Percentiles rank a stretch among this genome's conserved stretches.
phyloP scores from a whole-genome alignment of 2,797 vertebrate species.

The Alfaro cultratus region DNA sequence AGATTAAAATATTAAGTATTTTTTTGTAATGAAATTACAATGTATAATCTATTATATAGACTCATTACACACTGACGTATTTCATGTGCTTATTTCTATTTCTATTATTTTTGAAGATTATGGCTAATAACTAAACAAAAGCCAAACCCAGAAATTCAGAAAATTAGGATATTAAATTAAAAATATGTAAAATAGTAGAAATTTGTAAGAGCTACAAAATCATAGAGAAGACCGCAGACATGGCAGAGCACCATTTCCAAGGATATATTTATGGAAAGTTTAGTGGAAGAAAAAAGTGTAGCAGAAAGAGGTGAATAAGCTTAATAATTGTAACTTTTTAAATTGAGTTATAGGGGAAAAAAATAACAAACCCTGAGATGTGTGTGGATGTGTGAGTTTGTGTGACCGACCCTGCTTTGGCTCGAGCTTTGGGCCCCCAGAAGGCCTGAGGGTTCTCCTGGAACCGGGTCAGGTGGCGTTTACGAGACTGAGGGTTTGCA shows the following conservation, averaged over 20 bases:
- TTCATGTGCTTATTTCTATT: not conserved
- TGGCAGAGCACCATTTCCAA: not conserved
- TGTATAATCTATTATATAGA: not conserved
- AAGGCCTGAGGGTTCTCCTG: conserved; percentile 92
- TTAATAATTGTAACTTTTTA: not conserved
- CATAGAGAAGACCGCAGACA: not conserved
- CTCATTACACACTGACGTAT: not conserved
- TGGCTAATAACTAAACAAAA: not conserved
- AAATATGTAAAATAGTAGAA: not conserved
- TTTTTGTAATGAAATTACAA: not conserved
- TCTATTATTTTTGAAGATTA: not conserved
- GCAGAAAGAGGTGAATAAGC: not conserved
- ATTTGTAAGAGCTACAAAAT: not conserved
- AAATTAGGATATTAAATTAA: not conserved
- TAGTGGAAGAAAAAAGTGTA: not conserved
- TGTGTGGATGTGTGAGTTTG: not conserved
- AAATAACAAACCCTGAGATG: not conserved
- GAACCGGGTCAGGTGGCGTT: conserved; percentile 88
- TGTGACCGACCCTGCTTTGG: conserved; percentile 82
- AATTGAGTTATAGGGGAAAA: not conserved
- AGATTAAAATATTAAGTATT: not conserved
- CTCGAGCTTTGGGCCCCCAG: conserved; percentile 92
- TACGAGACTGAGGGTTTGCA: conserved; percentile 92
- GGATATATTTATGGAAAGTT: not conserved
- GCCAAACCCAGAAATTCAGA: not conserved